Conservation (phyloP, 1,140 invertebrate genomes). For the Hycleus cichorii region DNA sequence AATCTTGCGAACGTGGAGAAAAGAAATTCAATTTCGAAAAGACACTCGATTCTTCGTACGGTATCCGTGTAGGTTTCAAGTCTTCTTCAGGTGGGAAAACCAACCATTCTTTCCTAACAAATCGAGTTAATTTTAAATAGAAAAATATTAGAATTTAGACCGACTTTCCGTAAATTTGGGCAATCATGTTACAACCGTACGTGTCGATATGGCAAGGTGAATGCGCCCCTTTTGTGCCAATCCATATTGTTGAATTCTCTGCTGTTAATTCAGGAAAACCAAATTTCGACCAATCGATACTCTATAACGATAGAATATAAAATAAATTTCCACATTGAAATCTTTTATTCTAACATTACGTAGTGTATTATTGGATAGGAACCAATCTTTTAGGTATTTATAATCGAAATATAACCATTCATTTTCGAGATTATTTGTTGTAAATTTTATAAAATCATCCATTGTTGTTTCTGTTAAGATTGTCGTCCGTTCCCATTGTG, state of each 20-base stretch:
- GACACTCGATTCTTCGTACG: conserved; percentile 95
- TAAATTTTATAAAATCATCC: conserved; percentile 52
- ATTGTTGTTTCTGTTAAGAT: conserved; percentile 49
- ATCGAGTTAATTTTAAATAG: not conserved
- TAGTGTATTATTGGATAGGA: conserved; percentile 53
- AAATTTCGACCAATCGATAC: conserved; percentile 65
- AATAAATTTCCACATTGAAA: conserved; percentile 35
- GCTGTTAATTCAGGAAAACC: conserved; percentile 64
- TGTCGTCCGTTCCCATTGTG: conserved; percentile 70
- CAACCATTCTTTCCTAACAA: conserved; percentile 78
- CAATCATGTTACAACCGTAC: conserved; percentile 89
- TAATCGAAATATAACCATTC: conserved; percentile 80
- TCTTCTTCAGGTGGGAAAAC: conserved; percentile 77
- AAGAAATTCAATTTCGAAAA: conserved; percentile 81
- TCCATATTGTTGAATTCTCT: conserved; percentile 78
- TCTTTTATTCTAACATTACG: conserved; percentile 47
- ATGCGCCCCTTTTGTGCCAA: conserved; percentile 79
- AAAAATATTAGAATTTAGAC: not conserved
- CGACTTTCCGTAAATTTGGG: conserved; percentile 78
- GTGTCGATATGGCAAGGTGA: conserved; percentile 92
- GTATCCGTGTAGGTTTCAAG: conserved; percentile 77
- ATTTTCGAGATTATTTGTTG: conserved; percentile 27
- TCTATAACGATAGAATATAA: conserved; percentile 40
- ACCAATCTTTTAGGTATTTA: conserved; percentile 69
- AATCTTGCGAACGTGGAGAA: conserved; percentile 43